Evolutionary conservation across 2,888 invertebrate genomes (phyloP).

Genomic region (Spodoptera picta): DNA sequence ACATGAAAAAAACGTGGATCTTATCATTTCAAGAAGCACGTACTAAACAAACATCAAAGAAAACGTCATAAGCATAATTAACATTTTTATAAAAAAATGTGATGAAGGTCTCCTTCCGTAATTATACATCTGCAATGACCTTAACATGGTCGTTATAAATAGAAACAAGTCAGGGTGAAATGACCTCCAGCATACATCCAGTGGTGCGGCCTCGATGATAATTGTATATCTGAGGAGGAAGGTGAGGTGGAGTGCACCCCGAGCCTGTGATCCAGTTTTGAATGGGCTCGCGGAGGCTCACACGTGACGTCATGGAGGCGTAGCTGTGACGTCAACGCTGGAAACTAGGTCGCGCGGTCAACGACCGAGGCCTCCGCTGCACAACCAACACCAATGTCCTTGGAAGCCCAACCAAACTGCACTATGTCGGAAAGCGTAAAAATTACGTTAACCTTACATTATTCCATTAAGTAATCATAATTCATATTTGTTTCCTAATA

Average conservation of each 20-base stretch:
- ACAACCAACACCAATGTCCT: slow-evolving; percentile 69
- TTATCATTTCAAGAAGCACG: too few relatives aligned
- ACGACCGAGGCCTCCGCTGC: slow-evolving; percentile 77
- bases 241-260: slow-evolving; percentile 69
- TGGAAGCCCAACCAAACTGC: slow-evolving; percentile 53
- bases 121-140: slow-evolving; percentile 57
- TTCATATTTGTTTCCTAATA: neutral
- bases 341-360: slow-evolving; percentile 84
- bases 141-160: slow-evolving; percentile 65
- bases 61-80: slow-evolving; percentile 1
- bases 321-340: slow-evolving; percentile 81
- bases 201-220: slow-evolving; percentile 68
- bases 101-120: slow-evolving; percentile 4
- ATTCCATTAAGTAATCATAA: neutral
- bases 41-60: neutral
- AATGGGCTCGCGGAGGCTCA: slow-evolving; percentile 83
- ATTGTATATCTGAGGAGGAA: slow-evolving; percentile 60
- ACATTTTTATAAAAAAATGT: slow-evolving; percentile 3
- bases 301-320: slow-evolving; percentile 84
- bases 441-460: neutral
- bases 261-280: slow-evolving; percentile 85
- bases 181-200: slow-evolving; percentile 71
- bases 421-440: slow-evolving; percentile 47
- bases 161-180: slow-evolving; percentile 68
- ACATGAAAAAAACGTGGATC: too few relatives aligned